phyloP scores from a whole-genome alignment of 2,888 invertebrate genomes.

The Xanthostigma xanthostigma region DNA sequence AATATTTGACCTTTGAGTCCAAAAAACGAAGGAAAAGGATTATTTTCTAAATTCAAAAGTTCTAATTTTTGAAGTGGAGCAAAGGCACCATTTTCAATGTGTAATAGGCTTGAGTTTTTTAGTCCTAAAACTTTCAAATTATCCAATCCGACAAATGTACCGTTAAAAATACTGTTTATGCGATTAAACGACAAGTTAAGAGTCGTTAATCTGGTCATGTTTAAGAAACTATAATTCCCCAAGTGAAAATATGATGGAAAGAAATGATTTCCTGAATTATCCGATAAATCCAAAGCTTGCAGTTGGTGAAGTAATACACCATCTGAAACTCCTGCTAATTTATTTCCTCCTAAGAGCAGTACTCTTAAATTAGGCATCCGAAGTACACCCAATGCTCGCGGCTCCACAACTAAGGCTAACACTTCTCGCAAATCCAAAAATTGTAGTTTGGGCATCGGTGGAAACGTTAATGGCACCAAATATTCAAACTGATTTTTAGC shows the following conservation, averaged over 20 bases:
- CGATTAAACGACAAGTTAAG: slow-evolving; percentile 39
- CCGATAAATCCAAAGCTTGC: slow-evolving; percentile 34
- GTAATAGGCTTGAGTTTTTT: slow-evolving; percentile 36
- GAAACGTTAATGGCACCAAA: slow-evolving; percentile 34
- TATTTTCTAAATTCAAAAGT: slow-evolving; percentile 37
- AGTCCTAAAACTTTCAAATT: slow-evolving; percentile 34
- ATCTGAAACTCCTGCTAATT: slow-evolving; percentile 34
- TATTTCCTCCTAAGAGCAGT: slow-evolving; percentile 36
- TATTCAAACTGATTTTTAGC: slow-evolving; percentile 40
- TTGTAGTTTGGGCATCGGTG: slow-evolving; percentile 36
- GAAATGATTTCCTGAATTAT: slow-evolving; percentile 30
- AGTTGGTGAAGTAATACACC: slow-evolving; percentile 34
- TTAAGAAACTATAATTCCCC: slow-evolving; percentile 31
- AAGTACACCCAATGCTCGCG: slow-evolving; percentile 30
- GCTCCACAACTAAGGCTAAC: slow-evolving; percentile 30
- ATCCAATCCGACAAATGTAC: slow-evolving; percentile 34
- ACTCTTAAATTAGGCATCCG: slow-evolving; percentile 36
- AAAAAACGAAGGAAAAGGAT: slow-evolving; percentile 31
- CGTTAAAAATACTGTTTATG: slow-evolving; percentile 33
- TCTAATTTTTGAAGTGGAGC: slow-evolving; percentile 28
- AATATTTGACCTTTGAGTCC: slow-evolving; percentile 31
- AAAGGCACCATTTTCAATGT: slow-evolving; percentile 34
- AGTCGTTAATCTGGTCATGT: slow-evolving; percentile 31
- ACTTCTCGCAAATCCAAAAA: slow-evolving; percentile 39
- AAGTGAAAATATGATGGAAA: slow-evolving; percentile 36